Evolutionary conservation across 1,140 invertebrate species (phyloP), one percentile per base, ranked within the genome.

Genomic region (Trachymyrmex septentrionalis): DNA sequence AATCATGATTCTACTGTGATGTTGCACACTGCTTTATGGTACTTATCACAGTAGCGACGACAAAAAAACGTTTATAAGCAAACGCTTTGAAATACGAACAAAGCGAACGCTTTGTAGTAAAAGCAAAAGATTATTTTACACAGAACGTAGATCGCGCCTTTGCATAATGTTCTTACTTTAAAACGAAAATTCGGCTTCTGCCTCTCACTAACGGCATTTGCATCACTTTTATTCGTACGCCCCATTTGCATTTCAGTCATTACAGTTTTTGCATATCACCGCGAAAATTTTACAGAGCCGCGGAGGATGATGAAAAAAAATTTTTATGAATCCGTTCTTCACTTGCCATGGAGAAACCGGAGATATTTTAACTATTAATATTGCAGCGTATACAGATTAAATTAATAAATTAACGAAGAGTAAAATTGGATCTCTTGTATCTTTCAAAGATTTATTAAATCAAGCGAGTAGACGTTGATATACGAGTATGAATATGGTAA

Each of bases 231-330:
- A 78, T 66, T 80, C 61, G 27, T 38, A 67, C 44, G 30, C 24
- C 9, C 44, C 24, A 67, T 67, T 67, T 67, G 27, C 76, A 80
- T 67, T 50, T 80, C 76, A 50, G 61, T 80, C 76, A 53, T 76
- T 76, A 76, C 73, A 61, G 21, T 61, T 76, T 76, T 76, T 76
- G n/a, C 73, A 76, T 59, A 76, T 80, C 61, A 67, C 24, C 24
- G 38, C 24, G 76, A 66, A 78, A 66, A 48, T 66, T 78, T 50
- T n/a, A 19, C 24, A 24, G 38, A 16, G 24, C 19, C 21, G 1
- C 24, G 16, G 2, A 50, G 30, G 12, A 30, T 21, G 3, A 78
- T 30, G 7, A 44, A 78, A 30, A 30, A 66, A 66, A 30, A 78
- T 34, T 7, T 34, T 14, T 34, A 61, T 76, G 19, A 61, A 76